phyloP scores from a whole-genome alignment of 2,113 vertebrate genomes.

The Eolophus roseicapilla region DNA sequence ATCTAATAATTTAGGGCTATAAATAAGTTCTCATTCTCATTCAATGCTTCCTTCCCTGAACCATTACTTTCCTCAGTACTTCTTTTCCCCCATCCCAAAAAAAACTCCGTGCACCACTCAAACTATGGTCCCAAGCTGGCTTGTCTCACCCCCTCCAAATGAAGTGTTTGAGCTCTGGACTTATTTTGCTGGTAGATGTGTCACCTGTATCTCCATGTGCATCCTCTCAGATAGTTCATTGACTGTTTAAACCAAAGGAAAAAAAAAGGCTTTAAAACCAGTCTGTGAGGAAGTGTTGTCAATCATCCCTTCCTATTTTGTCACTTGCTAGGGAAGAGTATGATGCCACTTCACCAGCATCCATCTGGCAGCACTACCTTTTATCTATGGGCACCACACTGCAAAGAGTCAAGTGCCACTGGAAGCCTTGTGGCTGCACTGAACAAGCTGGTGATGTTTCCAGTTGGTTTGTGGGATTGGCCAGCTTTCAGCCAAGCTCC shows the following conservation, averaged over 20 bases:
- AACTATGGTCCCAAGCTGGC: background rate
- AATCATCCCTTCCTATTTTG: background rate
- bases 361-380: background rate
- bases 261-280: background rate
- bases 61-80: background rate
- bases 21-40: background rate
- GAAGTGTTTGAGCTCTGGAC: background rate
- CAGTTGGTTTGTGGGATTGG: background rate
- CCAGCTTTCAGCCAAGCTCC: background rate
- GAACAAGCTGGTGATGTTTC: background rate
- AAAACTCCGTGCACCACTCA: background rate
- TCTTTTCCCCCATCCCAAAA: background rate
- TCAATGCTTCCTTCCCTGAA: background rate
- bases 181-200: background rate
- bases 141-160: background rate
- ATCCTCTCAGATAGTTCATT: background rate
- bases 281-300: background rate
- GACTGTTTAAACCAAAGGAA: background rate
- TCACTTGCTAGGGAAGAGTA: background rate
- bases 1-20: background rate
- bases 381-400: background rate
- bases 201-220: background rate
- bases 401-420: background rate
- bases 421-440: background rate
- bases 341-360: accelerated